A percentile compares a stretch with the other conserved stretches of the same genome.
phyloP scores from a whole-genome alignment of 2,888 invertebrate species.

The Plagiodera versicolora region DNA sequence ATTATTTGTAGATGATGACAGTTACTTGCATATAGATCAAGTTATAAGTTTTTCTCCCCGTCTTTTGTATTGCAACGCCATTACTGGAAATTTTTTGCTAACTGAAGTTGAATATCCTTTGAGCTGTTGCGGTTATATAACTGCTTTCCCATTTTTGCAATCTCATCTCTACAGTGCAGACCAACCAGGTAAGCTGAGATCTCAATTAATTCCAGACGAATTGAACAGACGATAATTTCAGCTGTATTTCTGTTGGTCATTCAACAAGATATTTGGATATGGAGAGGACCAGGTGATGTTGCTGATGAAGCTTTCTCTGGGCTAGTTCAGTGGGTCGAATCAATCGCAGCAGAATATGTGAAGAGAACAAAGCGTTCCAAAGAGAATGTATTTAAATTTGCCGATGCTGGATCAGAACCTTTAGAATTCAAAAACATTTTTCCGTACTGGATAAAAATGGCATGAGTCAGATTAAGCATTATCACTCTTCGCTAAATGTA shows the following conservation, averaged over 20 bases:
- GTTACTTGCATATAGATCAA: conserved; percentile 18
- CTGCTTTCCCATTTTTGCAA: conserved; percentile 41
- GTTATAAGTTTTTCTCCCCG: conserved; percentile 31
- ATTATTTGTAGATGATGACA: conserved; percentile 22
- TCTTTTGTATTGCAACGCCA: conserved; percentile 39
- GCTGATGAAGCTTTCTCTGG: conserved; percentile 21
- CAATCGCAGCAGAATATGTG: conserved; percentile 30
- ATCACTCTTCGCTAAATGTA: background rate
- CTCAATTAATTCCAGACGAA: background rate
- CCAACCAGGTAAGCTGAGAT: conserved; percentile 34
- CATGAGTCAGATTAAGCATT: too few species aligned
- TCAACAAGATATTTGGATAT: conserved; percentile 38
- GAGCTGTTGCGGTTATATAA: conserved; percentile 24
- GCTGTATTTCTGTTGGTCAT: conserved; percentile 40
- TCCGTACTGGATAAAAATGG: conserved; percentile 32
- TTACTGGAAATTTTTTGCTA: conserved; percentile 35
- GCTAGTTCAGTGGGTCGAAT: conserved; percentile 27
- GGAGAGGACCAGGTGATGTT: conserved; percentile 28
- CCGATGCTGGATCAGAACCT: conserved; percentile 32
- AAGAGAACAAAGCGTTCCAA: conserved; percentile 19
- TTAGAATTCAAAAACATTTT: conserved; percentile 38
- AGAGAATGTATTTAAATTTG: conserved; percentile 24
- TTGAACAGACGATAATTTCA: conserved; percentile 21
- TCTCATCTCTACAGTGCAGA: conserved; percentile 38
- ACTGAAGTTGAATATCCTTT: conserved; percentile 38